These are phyloP conservation scores for Drosophila sechellia DNA, from an alignment of 1,140 invertebrate genomes.

Conservation along the genomic window DNA sequence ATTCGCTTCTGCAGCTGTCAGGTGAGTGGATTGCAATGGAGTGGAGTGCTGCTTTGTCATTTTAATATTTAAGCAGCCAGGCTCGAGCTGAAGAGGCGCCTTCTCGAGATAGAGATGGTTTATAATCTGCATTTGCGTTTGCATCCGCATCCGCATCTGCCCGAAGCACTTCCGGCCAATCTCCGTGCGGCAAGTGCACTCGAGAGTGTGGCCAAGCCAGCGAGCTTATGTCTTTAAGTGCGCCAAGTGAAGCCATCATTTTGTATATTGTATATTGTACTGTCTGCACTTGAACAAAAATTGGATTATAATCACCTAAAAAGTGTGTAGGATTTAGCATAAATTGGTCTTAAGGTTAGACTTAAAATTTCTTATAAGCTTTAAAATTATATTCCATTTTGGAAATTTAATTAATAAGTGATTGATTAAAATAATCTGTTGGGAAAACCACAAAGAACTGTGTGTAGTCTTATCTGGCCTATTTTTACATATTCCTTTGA, in stretches of 20 bases:
- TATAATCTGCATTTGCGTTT: slow-evolving; percentile 43
- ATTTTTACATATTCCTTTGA: too few relatives aligned
- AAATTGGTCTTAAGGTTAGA: too few relatives aligned
- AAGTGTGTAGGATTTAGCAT: not conserved
- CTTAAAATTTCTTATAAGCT: too few relatives aligned
- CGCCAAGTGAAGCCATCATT: slow-evolving; percentile 50
- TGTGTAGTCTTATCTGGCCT: too few relatives aligned
- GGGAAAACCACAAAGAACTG: too few relatives aligned
- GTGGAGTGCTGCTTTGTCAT: slow-evolving; percentile 47
- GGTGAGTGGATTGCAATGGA: slow-evolving; percentile 83
- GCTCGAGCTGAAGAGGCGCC: slow-evolving; percentile 46
- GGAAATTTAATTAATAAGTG: too few relatives aligned
- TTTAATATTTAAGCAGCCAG: slow-evolving; percentile 71
- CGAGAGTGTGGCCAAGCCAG: slow-evolving; percentile 57
- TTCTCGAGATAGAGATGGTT: slow-evolving; percentile 34
- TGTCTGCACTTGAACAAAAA: slow-evolving; percentile 10
- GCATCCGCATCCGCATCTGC: slow-evolving; percentile 37
- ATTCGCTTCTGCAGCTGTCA: slow-evolving; percentile 86
- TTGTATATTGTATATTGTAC: slow-evolving; percentile 37
- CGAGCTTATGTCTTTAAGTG: slow-evolving; percentile 32
- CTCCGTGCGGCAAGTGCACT: slow-evolving; percentile 62
- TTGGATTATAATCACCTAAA: not conserved
- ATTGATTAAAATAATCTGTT: too few relatives aligned
- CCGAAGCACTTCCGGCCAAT: slow-evolving; percentile 60
- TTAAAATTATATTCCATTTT: too few relatives aligned